Percentiles rank a stretch among this genome's conserved stretches.
Evolutionary conservation across 2,888 invertebrate species (phyloP).

Genomic region (Volucella inflata): DNA sequence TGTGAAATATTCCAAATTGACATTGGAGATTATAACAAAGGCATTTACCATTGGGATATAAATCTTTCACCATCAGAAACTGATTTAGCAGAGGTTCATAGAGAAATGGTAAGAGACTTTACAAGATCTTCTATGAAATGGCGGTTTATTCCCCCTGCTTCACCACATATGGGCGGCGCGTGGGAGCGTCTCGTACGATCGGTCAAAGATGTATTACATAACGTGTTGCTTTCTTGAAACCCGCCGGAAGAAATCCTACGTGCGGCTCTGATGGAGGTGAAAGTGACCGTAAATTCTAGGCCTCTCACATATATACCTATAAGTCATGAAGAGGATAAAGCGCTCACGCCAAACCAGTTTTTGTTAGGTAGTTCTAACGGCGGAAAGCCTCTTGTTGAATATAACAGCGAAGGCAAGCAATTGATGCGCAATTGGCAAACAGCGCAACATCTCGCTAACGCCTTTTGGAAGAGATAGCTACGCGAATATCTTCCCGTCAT

Average conservation of each 20-base stretch:
- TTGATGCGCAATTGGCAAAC: no score
- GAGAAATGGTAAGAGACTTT: constrained; percentile 17
- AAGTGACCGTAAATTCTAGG: background rate
- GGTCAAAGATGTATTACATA: no score
- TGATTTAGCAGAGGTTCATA: constrained; percentile 8
- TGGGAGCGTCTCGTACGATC: constrained; percentile 50
- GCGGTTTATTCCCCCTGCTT: constrained; percentile 76
- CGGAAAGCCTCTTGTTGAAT: no score
- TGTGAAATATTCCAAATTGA: no score
- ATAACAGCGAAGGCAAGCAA: no score
- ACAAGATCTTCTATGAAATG: constrained; percentile 47
- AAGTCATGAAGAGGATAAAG: background rate
- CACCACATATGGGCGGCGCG: constrained; percentile 75
- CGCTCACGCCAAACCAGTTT: constrained; percentile 1
- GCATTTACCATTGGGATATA: constrained; percentile 1
- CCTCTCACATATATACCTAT: background rate
- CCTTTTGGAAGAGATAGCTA: constrained; percentile 74
- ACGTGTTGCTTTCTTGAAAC: constrained; percentile 48
- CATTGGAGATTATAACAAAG: constrained; percentile 14
- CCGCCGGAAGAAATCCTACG: constrained; percentile 70
- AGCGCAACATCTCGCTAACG: no score
- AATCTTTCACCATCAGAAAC: background rate
- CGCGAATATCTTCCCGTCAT: constrained; percentile 75
- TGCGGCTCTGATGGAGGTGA: background rate
- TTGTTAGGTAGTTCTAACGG: no score